These are phyloP conservation scores for Paraescarpia echinospica DNA, from an alignment of 1,140 invertebrate species.

Conservation along the genomic window DNA sequence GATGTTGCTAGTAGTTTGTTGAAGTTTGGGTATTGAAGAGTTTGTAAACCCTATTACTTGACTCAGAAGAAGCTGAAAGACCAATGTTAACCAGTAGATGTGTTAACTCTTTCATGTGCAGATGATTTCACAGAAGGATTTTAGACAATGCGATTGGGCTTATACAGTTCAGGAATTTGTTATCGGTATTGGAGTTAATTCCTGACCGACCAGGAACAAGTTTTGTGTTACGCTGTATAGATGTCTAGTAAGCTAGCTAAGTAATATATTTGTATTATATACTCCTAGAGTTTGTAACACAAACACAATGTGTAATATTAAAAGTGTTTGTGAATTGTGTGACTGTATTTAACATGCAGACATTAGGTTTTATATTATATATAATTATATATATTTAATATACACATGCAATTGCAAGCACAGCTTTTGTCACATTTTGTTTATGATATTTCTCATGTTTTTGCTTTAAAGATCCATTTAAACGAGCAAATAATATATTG, in stretches of 20 bases:
- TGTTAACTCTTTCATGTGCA: too few relatives aligned
- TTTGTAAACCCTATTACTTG: background rate
- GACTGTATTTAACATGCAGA: background rate
- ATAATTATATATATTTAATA: background rate
- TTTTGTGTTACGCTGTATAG: background rate
- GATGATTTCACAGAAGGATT: background rate
- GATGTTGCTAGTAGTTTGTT: background rate
- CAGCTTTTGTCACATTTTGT: background rate
- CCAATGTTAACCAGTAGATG: background rate
- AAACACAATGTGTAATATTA: background rate
- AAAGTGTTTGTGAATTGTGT: background rate
- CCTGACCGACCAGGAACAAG: background rate
- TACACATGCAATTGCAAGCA: background rate
- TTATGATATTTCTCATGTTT: background rate
- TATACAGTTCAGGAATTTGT: background rate
- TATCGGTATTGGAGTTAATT: background rate
- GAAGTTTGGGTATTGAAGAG: background rate
- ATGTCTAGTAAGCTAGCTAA: background rate
- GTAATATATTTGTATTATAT: background rate
- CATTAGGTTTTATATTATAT: background rate
- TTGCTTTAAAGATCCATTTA: background rate
- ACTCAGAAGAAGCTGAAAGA: background rate
- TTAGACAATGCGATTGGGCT: background rate
- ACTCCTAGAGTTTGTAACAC: background rate
- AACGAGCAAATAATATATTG: background rate